These are phyloP conservation scores for Xestia rhomboidea DNA, from an alignment of 2,888 invertebrate genomes.

Conservation along the genomic window DNA sequence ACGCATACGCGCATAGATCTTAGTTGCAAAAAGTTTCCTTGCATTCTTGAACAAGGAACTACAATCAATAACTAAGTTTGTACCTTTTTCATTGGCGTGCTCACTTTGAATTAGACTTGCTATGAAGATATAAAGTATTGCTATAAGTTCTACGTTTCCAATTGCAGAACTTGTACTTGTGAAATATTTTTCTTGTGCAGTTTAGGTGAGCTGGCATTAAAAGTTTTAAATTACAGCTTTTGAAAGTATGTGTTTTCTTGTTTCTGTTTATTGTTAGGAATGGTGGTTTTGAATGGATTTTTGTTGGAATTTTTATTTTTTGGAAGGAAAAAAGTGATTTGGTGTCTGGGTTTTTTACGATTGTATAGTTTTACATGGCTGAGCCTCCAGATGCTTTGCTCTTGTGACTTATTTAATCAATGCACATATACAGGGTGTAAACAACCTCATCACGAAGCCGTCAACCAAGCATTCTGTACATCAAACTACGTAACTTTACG, in stretches of 20 bases:
- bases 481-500: too few relatives aligned
- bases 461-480: too few relatives aligned
- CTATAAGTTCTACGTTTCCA: slow-evolving; percentile 72
- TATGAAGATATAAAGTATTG: slow-evolving; percentile 77
- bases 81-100: slow-evolving; percentile 74
- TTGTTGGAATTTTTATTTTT: not conserved
- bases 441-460: too few relatives aligned
- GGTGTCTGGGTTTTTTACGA: not conserved
- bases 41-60: slow-evolving; percentile 73
- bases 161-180: slow-evolving; percentile 63
- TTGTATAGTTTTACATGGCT: not conserved
- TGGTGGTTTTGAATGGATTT: not conserved
- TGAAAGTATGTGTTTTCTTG: slow-evolving; percentile 13
- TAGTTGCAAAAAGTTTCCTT: slow-evolving; percentile 61
- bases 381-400: not conserved
- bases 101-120: slow-evolving; percentile 74
- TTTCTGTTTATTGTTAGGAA: slow-evolving; percentile 11
- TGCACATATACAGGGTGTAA: too few relatives aligned
- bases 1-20: slow-evolving; percentile 65
- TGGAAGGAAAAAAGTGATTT: not conserved
- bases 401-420: not conserved
- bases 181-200: slow-evolving; percentile 61
- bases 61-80: slow-evolving; percentile 81
- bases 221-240: slow-evolving; percentile 56
- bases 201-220: slow-evolving; percentile 49